A percentile compares a stretch with the other conserved stretches of the same genome.
These are phyloP conservation scores for Coryphaenoides rupestris DNA, from an alignment of 2,113 vertebrate species.

Conservation along the genomic window DNA sequence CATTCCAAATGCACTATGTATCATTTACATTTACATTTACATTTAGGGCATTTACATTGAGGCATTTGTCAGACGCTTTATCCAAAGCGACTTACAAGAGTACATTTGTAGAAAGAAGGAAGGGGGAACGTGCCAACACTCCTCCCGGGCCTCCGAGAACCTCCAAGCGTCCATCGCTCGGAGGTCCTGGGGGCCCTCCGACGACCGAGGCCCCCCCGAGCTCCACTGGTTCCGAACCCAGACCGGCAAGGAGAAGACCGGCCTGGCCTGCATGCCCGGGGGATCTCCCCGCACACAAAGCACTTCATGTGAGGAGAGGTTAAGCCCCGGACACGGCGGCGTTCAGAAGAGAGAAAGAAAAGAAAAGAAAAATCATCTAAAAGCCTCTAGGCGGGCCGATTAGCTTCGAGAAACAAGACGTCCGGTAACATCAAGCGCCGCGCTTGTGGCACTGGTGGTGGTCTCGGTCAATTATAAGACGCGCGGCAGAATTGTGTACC, in stretches of 20 bases:
- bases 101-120: too few relatives aligned
- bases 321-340: neutral
- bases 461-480: neutral
- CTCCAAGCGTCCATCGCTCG: too few relatives aligned
- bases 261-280: too few relatives aligned
- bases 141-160: too few relatives aligned
- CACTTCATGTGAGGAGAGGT: neutral
- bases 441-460: too few relatives aligned
- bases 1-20: too few relatives aligned
- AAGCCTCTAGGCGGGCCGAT: neutral
- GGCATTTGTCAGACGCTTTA: too few relatives aligned
- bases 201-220: neutral
- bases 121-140: too few relatives aligned
- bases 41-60: too few relatives aligned
- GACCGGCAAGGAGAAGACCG: neutral
- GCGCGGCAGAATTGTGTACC: neutral
- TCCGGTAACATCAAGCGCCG: neutral
- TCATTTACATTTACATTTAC: too few relatives aligned
- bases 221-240: slow-evolving; percentile 15
- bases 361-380: neutral
- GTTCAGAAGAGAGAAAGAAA: neutral
- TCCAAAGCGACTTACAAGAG: too few relatives aligned
- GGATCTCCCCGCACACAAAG: too few relatives aligned
- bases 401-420: neutral
- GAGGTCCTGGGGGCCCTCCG: neutral